These are phyloP conservation scores for Microtus richardsoni DNA, from an alignment of 2,113 vertebrate species.

Conservation along the genomic window DNA sequence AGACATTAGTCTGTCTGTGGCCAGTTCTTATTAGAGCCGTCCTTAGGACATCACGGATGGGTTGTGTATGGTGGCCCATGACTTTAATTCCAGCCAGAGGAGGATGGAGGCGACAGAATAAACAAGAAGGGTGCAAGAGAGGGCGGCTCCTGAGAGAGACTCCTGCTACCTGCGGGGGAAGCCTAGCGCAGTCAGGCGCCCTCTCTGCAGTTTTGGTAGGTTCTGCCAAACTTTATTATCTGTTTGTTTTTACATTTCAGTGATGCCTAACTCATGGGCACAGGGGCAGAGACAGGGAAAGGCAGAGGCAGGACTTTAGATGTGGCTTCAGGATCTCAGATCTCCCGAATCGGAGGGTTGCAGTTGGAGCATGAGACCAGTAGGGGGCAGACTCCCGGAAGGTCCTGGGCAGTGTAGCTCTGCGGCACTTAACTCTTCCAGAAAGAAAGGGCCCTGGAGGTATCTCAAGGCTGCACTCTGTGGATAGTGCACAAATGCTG, in stretches of 20 bases:
- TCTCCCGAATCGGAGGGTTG: background rate
- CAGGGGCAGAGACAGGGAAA: background rate
- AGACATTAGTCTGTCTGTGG: too few species aligned
- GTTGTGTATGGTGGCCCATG: too few species aligned
- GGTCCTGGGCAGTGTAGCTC: rapidly evolving
- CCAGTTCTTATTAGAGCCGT: background rate
- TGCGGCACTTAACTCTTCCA: background rate
- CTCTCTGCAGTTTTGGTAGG: background rate
- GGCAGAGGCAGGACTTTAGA: background rate
- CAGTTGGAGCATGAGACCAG: background rate
- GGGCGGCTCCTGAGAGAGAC: background rate
- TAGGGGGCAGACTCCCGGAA: background rate
- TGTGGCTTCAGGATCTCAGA: background rate
- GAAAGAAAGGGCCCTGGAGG: background rate
- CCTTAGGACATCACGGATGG: background rate
- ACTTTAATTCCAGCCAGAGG: background rate
- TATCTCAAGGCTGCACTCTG: rapidly evolving
- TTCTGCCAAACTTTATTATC: background rate
- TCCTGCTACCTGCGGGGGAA: background rate
- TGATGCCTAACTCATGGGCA: slow-evolving; percentile 7
- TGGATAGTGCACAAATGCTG: background rate
- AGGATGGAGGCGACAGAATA: background rate
- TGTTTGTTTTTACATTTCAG: slow-evolving; percentile 35
- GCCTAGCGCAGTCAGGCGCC: background rate
- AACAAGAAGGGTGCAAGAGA: background rate